Percentiles rank a stretch among this genome's conserved stretches.
These are phyloP conservation scores for Lontra canadensis DNA, from an alignment of 2,113 vertebrate species.

Conservation along the genomic window DNA sequence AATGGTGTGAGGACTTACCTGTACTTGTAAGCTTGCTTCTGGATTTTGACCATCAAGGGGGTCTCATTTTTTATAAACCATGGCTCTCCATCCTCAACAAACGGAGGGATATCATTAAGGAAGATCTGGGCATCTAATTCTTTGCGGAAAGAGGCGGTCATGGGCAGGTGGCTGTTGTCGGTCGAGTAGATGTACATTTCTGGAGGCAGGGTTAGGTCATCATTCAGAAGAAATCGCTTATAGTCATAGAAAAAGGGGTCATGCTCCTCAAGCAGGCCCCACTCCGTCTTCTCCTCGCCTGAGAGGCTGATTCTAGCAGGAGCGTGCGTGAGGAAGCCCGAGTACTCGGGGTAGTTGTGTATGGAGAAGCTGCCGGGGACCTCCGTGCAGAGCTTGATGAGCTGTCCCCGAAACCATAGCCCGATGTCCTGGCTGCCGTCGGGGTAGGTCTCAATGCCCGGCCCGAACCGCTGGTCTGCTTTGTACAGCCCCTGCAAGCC, in stretches of 20 bases:
- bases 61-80: slow-evolving; percentile 73
- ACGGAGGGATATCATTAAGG: neutral
- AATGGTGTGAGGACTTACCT: slow-evolving; percentile 73
- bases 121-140: slow-evolving; percentile 86
- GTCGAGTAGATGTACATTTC: slow-evolving; percentile 86
- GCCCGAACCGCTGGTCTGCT: slow-evolving; percentile 87
- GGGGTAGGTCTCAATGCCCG: slow-evolving; percentile 86
- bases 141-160: slow-evolving; percentile 80
- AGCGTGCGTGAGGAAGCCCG: neutral
- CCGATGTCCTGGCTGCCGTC: slow-evolving; percentile 89
- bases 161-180: slow-evolving; percentile 86
- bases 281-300: neutral
- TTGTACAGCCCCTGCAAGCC: slow-evolving; percentile 89
- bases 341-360: slow-evolving; percentile 80
- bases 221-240: slow-evolving; percentile 76
- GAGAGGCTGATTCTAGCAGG: neutral
- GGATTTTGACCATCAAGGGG: slow-evolving; percentile 81
- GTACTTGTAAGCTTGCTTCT: slow-evolving; percentile 85
- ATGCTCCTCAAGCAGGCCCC: neutral
- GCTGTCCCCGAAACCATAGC: slow-evolving; percentile 86
- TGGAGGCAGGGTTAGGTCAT: slow-evolving; percentile 82
- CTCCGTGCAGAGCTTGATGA: slow-evolving; percentile 85
- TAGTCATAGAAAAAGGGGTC: slow-evolving; percentile 78
- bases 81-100: slow-evolving; percentile 53
- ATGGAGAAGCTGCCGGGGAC: slow-evolving; percentile 82